phyloP scores from a whole-genome alignment of 2,888 invertebrate species.

The Drosophila prostipennis region DNA sequence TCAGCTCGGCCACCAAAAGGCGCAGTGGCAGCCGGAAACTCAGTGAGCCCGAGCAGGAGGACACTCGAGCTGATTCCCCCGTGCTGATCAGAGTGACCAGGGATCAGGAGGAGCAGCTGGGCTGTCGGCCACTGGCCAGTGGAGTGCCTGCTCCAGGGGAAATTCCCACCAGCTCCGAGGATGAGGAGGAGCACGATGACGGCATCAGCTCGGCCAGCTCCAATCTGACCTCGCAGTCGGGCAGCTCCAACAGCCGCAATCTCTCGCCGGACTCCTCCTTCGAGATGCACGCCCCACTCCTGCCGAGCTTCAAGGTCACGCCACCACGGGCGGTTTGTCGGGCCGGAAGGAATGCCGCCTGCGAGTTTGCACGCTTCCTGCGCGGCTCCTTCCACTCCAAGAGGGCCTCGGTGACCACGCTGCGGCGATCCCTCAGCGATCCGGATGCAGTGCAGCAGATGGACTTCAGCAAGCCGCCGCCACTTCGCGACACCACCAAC shows the following conservation, averaged over 20 bases:
- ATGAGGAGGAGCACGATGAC: slow-evolving; percentile 73
- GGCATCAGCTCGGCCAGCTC: slow-evolving; percentile 79
- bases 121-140: slow-evolving; percentile 56
- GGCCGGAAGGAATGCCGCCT: slow-evolving; percentile 73
- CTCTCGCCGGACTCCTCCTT: slow-evolving; percentile 81
- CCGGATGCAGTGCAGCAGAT: slow-evolving; percentile 79
- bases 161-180: slow-evolving; percentile 48
- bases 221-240: slow-evolving; percentile 57
- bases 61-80: slow-evolving; percentile 67
- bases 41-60: slow-evolving; percentile 45
- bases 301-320: slow-evolving; percentile 83
- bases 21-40: slow-evolving; percentile 56
- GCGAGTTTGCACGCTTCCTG: slow-evolving; percentile 81
- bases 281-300: slow-evolving; percentile 82
- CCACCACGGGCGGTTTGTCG: slow-evolving; percentile 75
- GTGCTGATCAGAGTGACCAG: slow-evolving; percentile 65
- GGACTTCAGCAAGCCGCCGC: slow-evolving; percentile 67
- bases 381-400: slow-evolving; percentile 82
- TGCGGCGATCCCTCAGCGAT: slow-evolving; percentile 83
- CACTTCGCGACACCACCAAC: slow-evolving; percentile 71
- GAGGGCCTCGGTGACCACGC: slow-evolving; percentile 80
- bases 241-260: slow-evolving; percentile 64
- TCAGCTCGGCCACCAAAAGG: slow-evolving; percentile 80
- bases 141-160: slow-evolving; percentile 6
- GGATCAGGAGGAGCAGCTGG: slow-evolving; percentile 49